Conservation (phyloP, 2,113 vertebrate species). For the Rhabdomys dilectus region DNA sequence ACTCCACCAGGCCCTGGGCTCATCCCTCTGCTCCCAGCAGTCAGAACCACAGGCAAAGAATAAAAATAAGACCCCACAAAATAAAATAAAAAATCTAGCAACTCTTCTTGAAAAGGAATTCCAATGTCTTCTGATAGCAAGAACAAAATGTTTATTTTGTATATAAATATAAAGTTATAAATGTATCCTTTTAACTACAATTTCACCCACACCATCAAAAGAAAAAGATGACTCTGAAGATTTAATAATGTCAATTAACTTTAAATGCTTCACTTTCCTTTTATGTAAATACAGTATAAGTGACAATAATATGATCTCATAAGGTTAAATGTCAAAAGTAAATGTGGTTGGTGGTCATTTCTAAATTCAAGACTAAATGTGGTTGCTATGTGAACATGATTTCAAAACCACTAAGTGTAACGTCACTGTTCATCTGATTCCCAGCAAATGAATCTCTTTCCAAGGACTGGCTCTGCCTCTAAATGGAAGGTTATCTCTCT, state of each 20-base stretch:
- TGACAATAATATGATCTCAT: not conserved
- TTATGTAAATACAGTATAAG: not conserved
- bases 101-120: slow-evolving; percentile 6
- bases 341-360: slow-evolving; percentile 5
- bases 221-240: not conserved
- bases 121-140: slow-evolving; percentile 19
- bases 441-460: not conserved
- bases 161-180: not conserved
- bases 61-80: not conserved
- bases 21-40: not conserved
- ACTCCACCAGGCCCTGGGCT: not conserved
- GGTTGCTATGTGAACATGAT: not conserved
- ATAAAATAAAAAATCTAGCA: slow-evolving; percentile 44
- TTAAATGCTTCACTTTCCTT: not conserved
- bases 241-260: slow-evolving; percentile 14
- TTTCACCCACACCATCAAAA: not conserved
- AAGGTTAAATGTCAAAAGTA: not conserved
- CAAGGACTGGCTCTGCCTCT: not conserved
- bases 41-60: not conserved
- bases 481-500: not conserved
- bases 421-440: not conserved
- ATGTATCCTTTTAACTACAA: slow-evolving; percentile 15
- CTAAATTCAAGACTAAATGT: slow-evolving; percentile 16
- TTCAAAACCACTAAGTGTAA: not conserved
- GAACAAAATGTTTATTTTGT: slow-evolving; percentile 13